phyloP scores from a whole-genome alignment of 2,797 vertebrate species.

The Euthynnus affinis region DNA sequence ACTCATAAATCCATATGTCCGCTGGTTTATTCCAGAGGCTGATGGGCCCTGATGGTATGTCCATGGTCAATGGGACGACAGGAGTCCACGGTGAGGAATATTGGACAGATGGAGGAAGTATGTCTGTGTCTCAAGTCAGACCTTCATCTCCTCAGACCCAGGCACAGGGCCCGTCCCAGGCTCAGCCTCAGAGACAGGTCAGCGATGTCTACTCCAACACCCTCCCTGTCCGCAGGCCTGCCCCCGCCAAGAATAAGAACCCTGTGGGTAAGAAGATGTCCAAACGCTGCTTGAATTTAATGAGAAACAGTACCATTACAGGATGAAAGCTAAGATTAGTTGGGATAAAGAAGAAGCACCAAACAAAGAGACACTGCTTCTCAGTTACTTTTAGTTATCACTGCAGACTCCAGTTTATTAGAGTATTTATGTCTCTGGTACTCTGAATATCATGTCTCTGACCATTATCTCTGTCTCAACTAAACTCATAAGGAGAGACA shows the following conservation, averaged over 20 bases:
- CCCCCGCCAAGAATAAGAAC: conserved; percentile 94
- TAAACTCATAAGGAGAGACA: conserved; percentile 90
- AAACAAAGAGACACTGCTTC: no score
- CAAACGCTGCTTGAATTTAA: background rate
- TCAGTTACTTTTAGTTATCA: background rate
- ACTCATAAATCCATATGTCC: background rate
- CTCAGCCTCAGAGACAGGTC: conserved; percentile 93
- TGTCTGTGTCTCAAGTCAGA: conserved; percentile 89
- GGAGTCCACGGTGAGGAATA: conserved; percentile 92
- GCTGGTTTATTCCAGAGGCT: conserved; percentile 87
- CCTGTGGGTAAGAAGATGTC: conserved; percentile 81
- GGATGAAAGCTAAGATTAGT: background rate
- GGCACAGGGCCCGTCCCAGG: conserved; percentile 82
- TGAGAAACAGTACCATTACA: background rate
- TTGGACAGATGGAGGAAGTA: conserved; percentile 91
- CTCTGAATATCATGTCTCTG: background rate
- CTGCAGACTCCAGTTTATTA: background rate
- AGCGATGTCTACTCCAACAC: conserved; percentile 99
- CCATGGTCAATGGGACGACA: conserved; percentile 93
- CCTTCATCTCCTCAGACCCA: conserved; percentile 84
- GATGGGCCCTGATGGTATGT: conserved; percentile 93
- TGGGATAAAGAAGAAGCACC: no score
- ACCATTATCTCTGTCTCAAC: background rate
- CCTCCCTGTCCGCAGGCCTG: conserved; percentile 96
- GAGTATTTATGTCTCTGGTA: background rate